Evolutionary conservation across 1,140 invertebrate genomes (phyloP).

Genomic region (Leptopilina boulardi): DNA sequence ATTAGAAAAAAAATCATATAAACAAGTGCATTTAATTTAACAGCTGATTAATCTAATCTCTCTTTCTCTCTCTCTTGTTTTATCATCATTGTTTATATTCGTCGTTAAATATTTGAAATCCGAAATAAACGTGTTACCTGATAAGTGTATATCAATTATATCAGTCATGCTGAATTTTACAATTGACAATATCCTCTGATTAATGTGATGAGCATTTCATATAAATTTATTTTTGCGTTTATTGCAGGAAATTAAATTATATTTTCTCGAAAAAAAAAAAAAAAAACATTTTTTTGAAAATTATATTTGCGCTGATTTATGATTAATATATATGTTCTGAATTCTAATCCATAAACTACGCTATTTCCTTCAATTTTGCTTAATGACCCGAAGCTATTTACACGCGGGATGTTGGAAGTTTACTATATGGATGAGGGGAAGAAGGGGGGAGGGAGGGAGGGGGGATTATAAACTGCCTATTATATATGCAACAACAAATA

Average conservation of each 20-base stretch:
- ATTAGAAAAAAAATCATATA: not conserved
- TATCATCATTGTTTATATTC: conserved; percentile 20
- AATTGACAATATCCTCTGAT: conserved; percentile 25
- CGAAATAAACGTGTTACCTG: conserved; percentile 14
- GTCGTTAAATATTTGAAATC: conserved; percentile 28
- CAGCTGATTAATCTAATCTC: conserved; percentile 11
- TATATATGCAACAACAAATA: conserved; percentile 2
- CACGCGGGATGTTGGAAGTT: conserved; percentile 53
- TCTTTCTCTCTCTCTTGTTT: too few relatives aligned
- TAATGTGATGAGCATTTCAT: not conserved
- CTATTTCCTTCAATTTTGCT: conserved; percentile 51
- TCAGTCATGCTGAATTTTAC: conserved; percentile 15
- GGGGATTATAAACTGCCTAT: not conserved
- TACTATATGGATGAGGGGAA: conserved; percentile 9
- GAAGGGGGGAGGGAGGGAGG: too few relatives aligned
- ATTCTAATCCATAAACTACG: conserved; percentile 23
- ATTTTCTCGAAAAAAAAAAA: not conserved
- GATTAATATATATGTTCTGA: not conserved
- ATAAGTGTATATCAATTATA: conserved; percentile 27
- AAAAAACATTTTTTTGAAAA: not conserved
- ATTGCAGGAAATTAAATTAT: conserved; percentile 4
- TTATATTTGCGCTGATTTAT: not conserved
- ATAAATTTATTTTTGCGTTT: not conserved
- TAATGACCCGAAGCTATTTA: conserved; percentile 59
- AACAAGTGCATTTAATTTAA: conserved; percentile 22